These are phyloP conservation scores for Xylota segnis DNA, from an alignment of 2,888 invertebrate species.

Conservation along the genomic window DNA sequence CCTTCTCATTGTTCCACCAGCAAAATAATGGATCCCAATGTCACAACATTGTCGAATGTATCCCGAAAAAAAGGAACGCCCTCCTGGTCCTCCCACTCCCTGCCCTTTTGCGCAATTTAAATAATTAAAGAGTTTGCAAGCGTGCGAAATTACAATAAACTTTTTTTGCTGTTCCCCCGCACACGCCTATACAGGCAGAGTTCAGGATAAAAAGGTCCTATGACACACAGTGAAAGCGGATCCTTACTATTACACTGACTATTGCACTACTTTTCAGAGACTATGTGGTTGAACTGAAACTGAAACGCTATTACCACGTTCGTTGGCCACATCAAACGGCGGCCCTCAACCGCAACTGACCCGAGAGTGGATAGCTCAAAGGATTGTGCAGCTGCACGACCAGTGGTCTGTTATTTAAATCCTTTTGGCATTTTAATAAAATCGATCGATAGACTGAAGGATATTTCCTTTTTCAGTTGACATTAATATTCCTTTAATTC, in stretches of 20 bases:
- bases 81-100: not conserved
- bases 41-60: constrained; percentile 32
- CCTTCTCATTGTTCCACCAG: constrained; percentile 3
- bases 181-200: constrained; percentile 3
- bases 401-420: constrained; percentile 40
- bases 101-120: constrained; percentile 39
- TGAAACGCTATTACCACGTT: not conserved
- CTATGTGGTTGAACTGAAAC: not conserved
- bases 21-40: constrained; percentile 28
- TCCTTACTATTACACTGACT: not conserved
- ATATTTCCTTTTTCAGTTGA: constrained; percentile 10
- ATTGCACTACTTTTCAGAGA: not conserved
- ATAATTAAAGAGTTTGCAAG: constrained; percentile 62
- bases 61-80: not conserved
- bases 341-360: not conserved
- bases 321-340: not conserved
- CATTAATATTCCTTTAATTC: constrained; percentile 39
- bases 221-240: constrained; percentile 6
- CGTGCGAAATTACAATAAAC: constrained; percentile 33
- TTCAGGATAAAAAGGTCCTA: constrained; percentile 6
- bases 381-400: constrained; percentile 17
- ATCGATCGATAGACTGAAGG: constrained; percentile 47
- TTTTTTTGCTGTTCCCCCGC: constrained; percentile 4
- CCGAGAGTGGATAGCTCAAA: not conserved
- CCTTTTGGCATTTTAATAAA: constrained; percentile 55